Evolutionary conservation across 2,797 vertebrate species (phyloP), one percentile per base, ranked within the genome.

Genomic region (Rhinatrema bivittatum): DNA sequence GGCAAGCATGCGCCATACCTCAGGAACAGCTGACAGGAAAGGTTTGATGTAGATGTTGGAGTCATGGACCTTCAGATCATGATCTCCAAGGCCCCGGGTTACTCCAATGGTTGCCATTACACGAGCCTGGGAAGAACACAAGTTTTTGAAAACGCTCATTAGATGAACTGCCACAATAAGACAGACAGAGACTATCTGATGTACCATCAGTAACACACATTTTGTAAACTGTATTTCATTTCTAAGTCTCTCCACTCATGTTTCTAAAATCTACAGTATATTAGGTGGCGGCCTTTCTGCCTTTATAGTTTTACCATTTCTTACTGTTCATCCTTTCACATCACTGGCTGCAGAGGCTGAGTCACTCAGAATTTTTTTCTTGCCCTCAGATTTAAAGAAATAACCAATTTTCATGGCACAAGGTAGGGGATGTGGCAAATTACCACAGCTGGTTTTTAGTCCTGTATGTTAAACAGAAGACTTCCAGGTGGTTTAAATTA

Each of bases 41-140:
- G 94, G 96, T 56, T 99, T 98, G 57, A 98, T 99, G 68, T 88
- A 91, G 82, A 98, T 92, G 74, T 93, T 96, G 26, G 94, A 98
- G 69, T 97, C 94, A 1, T 97, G 92, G 39, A 99, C 94, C 77
- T 92, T 97, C 36, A 98, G 80, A 42, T 91, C 93, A 46, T 99
- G 93, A 71, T 99, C 94, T 19, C 94, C 94, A 1, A 99, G 86
- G 41, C 96, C 94, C 65, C 96, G 81, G 6, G 94, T 97, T 56
- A 98, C 93, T 25, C 94, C 96, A 41, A 98, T 98, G 40, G 94
- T 98, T 21, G 96, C 96, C 88, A 98, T 75, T 41, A 98, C 91
- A 4, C 96, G 91, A 37, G 96, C 93, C 94, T 99, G 65, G 20
- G 62, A 60, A 37, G 16, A 48, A 32, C 27, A 14, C 59, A 50